Conservation (phyloP, 2,113 vertebrate species). For the Cyrtonyx montezumae region DNA sequence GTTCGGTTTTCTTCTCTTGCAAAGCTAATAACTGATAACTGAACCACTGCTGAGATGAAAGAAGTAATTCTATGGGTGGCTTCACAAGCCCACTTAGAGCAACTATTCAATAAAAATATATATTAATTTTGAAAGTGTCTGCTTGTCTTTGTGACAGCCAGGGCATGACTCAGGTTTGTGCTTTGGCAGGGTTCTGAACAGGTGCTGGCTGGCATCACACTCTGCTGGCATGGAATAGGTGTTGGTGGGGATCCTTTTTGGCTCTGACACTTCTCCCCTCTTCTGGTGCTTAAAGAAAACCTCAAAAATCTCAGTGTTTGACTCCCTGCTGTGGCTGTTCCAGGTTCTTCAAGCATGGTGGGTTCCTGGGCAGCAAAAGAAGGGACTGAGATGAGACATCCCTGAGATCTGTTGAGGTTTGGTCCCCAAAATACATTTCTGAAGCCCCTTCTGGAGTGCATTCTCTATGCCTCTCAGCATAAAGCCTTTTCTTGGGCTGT, state of each 20-base stretch:
- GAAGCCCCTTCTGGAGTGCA: neutral
- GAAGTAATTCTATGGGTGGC: constrained; percentile 65
- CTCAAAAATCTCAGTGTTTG: accelerated
- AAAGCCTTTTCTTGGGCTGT: neutral
- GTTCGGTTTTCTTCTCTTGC: constrained; percentile 56
- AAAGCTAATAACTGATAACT: constrained; percentile 64
- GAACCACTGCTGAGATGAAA: constrained; percentile 70
- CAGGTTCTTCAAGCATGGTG: neutral
- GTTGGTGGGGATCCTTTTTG: neutral
- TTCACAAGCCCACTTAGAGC: constrained; percentile 61
- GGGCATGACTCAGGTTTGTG: neutral
- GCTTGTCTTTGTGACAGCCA: accelerated
- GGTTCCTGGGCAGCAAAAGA: neutral
- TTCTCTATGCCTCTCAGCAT: accelerated
- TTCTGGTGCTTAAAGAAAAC: neutral
- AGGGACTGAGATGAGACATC: neutral
- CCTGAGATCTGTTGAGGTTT: neutral
- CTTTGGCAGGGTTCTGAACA: neutral
- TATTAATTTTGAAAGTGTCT: constrained; percentile 60
- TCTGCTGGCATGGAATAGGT: neutral
- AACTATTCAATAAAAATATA: constrained; percentile 75
- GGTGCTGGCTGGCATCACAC: neutral
- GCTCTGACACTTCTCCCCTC: accelerated
- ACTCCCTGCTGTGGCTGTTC: neutral
- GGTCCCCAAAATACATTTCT: neutral